Conservation (phyloP, 2,888 invertebrate genomes). For the Volucella inanis region DNA sequence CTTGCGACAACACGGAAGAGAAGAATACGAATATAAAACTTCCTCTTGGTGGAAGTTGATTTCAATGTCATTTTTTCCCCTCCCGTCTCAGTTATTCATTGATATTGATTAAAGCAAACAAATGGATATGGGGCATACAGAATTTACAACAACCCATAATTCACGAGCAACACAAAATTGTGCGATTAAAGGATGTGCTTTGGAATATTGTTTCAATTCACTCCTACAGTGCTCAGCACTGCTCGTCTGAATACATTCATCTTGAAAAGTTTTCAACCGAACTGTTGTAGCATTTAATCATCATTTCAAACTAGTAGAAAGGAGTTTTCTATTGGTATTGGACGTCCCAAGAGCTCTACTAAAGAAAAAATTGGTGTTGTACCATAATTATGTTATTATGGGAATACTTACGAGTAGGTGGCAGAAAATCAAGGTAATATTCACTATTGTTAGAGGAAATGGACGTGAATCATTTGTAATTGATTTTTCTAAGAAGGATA, state of each 20-base stretch:
- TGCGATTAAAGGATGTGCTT: neutral
- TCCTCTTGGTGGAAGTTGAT: neutral
- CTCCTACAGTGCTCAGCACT: neutral
- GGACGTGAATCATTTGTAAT: neutral
- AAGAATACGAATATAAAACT: neutral
- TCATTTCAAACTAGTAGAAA: constrained; percentile 11
- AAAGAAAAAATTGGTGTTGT: neutral
- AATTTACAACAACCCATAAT: no score
- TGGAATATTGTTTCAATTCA: neutral
- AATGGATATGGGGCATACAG: neutral
- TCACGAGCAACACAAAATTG: constrained; percentile 1
- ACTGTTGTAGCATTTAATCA: constrained; percentile 33
- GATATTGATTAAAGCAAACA: no score
- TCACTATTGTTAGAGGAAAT: constrained; percentile 16
- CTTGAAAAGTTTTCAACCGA: constrained; percentile 17
- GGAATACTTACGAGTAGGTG: neutral
- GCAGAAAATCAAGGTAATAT: neutral
- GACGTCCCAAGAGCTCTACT: neutral
- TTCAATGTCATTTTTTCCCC: neutral
- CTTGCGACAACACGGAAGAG: neutral
- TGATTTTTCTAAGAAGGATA: constrained; percentile 5
- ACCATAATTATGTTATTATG: constrained; percentile 19
- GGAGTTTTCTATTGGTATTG: constrained; percentile 4
- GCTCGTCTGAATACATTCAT: constrained; percentile 37
- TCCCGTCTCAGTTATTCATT: neutral